Conservation (phyloP, 2,113 vertebrate species). For the Gobius niger region DNA sequence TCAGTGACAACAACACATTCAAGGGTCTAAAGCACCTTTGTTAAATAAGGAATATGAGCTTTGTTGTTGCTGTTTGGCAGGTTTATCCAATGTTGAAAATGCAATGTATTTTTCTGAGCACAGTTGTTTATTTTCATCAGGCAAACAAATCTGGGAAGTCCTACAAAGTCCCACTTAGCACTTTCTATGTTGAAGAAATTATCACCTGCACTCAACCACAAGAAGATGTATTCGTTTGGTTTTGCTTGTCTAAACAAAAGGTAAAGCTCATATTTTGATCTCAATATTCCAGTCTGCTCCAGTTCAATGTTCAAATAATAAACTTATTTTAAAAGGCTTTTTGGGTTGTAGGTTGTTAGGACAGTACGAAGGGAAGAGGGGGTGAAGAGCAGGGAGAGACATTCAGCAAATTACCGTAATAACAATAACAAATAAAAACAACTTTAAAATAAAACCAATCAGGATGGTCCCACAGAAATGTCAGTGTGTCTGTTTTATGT, state of each 20-base stretch:
- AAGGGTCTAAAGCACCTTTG: too few species aligned
- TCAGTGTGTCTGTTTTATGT: too few species aligned
- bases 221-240: slow-evolving; percentile 34
- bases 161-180: slow-evolving; percentile 65
- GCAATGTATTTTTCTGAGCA: not conserved
- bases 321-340: too few species aligned
- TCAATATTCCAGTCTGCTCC: not conserved
- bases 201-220: rapidly evolving
- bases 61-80: too few species aligned
- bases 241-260: not conserved
- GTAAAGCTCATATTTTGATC: slow-evolving; percentile 36
- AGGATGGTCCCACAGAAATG: too few species aligned
- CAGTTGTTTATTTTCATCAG: slow-evolving; percentile 36
- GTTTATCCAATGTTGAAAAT: too few species aligned
- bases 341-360: not conserved
- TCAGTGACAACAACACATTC: slow-evolving; percentile 15
- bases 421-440: too few species aligned
- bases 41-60: too few species aligned
- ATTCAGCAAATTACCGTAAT: too few species aligned
- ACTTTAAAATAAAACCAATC: too few species aligned
- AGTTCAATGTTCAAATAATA: too few species aligned
- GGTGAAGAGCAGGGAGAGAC: too few species aligned
- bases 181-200: slow-evolving; percentile 70
- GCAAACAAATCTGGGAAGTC: slow-evolving; percentile 64
- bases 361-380: not conserved